Conservation (phyloP, 2,797 vertebrate genomes). For the Heliangelus exortis region DNA sequence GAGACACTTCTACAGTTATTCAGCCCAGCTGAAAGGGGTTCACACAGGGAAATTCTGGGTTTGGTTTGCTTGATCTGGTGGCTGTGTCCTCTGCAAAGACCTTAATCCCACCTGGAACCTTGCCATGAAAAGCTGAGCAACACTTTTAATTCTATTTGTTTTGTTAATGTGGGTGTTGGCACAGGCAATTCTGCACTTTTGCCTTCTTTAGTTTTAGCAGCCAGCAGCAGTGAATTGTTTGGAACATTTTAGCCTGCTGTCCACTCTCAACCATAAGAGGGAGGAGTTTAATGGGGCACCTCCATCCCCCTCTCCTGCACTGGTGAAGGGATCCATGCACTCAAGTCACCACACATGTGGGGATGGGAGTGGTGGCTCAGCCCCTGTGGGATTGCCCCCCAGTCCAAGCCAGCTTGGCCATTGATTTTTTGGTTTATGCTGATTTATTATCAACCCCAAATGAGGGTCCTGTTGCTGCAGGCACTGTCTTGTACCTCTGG, state of each 20-base stretch:
- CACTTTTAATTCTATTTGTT: not conserved
- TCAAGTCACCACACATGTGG: rapidly evolving
- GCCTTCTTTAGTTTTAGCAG: not conserved
- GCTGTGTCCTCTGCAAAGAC: not conserved
- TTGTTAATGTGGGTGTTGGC: not conserved
- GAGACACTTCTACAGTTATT: not conserved
- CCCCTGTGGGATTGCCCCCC: not conserved
- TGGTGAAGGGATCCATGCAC: rapidly evolving
- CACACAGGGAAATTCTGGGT: not conserved
- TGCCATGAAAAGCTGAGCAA: not conserved
- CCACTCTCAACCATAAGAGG: too few species aligned
- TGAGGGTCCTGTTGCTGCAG: not conserved
- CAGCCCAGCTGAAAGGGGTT: not conserved
- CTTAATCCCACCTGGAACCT: not conserved
- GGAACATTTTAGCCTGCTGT: not conserved
- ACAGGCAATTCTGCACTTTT: not conserved
- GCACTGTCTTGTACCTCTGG: not conserved
- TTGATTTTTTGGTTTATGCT: too few species aligned
- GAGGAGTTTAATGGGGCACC: not conserved
- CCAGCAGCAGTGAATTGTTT: not conserved
- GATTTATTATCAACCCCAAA: not conserved
- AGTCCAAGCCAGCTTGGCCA: not conserved
- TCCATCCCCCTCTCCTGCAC: not conserved
- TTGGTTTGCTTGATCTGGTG: not conserved
- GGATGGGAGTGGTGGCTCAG: not conserved